These are phyloP conservation scores for Masnerella sp. DNA, from an alignment of 2,888 invertebrate genomes.

Conservation along the genomic window DNA sequence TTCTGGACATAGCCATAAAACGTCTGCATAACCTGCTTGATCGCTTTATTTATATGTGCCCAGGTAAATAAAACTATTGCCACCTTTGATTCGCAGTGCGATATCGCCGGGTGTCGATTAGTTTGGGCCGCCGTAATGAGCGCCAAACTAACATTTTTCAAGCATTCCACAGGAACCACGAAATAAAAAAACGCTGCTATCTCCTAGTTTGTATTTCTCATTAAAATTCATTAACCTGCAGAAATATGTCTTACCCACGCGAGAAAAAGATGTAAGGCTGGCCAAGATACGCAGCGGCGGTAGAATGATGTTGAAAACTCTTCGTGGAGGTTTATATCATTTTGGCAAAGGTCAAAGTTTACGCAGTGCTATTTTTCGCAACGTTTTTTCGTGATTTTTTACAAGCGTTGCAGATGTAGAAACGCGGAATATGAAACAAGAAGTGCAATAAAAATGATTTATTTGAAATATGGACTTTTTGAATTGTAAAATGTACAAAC, in stretches of 20 bases:
- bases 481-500: too few relatives aligned
- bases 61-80: constrained; percentile 32
- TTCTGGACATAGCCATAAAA: constrained; percentile 15
- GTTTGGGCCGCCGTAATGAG: constrained; percentile 20
- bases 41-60: constrained; percentile 44
- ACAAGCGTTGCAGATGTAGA: too few relatives aligned
- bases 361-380: constrained; percentile 22
- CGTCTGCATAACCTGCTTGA: constrained; percentile 43
- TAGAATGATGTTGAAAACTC: constrained; percentile 41
- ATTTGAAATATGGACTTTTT: too few relatives aligned
- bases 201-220: constrained; percentile 45
- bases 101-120: constrained; percentile 28
- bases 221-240: constrained; percentile 59
- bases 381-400: constrained; percentile 20
- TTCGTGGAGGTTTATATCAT: constrained; percentile 39
- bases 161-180: constrained; percentile 19
- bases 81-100: constrained; percentile 29
- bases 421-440: too few relatives aligned
- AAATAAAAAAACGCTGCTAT: constrained; percentile 27
- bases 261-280: constrained; percentile 40
- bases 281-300: constrained; percentile 25
- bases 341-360: too few relatives aligned
- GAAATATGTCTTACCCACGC: constrained; percentile 49
- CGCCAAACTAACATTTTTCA: constrained; percentile 29
- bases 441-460: too few relatives aligned